These are phyloP conservation scores for Microplitis mediator DNA, from an alignment of 1,140 invertebrate genomes.

Conservation along the genomic window DNA sequence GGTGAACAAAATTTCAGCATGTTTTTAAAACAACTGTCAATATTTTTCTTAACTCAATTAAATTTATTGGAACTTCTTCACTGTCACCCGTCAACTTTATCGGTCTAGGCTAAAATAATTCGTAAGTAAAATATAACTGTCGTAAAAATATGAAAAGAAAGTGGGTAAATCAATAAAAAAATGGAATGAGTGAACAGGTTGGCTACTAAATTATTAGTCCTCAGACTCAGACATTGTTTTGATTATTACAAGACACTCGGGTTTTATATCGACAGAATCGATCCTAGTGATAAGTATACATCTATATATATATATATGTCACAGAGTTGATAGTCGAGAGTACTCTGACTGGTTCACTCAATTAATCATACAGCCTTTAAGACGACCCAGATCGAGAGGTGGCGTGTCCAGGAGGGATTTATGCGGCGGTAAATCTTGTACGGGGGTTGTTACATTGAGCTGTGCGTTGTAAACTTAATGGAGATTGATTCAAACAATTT, in stretches of 20 bases:
- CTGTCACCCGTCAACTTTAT: background rate
- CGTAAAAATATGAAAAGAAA: too few relatives aligned
- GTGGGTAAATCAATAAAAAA: too few relatives aligned
- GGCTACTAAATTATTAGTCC: background rate
- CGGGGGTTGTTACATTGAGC: background rate
- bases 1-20: conserved; percentile 76
- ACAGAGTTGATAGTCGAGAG: background rate
- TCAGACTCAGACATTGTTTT: background rate
- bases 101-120: too few relatives aligned
- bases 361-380: conserved; percentile 18
- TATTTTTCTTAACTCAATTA: background rate
- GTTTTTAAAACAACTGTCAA: conserved; percentile 32
- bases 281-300: background rate
- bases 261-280: background rate
- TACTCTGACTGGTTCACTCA: conserved; percentile 3
- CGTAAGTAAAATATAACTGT: too few relatives aligned
- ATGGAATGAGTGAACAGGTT: too few relatives aligned
- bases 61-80: background rate
- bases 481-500: background rate
- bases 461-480: background rate
- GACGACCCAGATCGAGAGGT: conserved; percentile 14
- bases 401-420: conserved; percentile 19
- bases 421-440: background rate
- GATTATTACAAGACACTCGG: background rate
- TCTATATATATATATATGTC: too few relatives aligned